phyloP scores from a whole-genome alignment of 2,888 invertebrate genomes.

The Lepidochrysops patricia region DNA sequence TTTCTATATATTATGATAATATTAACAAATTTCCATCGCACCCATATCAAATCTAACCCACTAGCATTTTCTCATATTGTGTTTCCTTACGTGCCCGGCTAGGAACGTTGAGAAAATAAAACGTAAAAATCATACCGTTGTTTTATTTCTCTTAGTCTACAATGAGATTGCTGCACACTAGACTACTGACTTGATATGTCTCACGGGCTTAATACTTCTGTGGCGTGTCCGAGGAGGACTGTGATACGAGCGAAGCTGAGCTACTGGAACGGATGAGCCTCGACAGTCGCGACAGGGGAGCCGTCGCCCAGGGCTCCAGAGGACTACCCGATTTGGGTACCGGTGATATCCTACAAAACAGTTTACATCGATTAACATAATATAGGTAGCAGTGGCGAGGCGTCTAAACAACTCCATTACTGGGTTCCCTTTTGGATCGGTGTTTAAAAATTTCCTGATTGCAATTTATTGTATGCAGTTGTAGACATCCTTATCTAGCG shows the following conservation, averaged over 20 bases:
- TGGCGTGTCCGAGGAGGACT: conserved; percentile 33
- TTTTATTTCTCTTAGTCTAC: conserved; percentile 30
- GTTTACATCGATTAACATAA: not conserved
- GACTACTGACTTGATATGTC: not conserved
- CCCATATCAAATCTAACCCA: not conserved
- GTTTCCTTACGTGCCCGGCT: not conserved
- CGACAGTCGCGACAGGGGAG: conserved; percentile 52
- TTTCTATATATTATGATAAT: not conserved
- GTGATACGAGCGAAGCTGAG: conserved; percentile 45
- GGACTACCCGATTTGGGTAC: conserved; percentile 47
- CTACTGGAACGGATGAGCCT: conserved; percentile 49
- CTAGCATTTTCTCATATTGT: not conserved
- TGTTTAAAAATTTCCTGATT: no score
- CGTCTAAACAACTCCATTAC: no score
- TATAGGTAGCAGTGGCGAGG: no score
- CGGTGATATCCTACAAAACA: conserved; percentile 46
- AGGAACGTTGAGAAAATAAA: conserved; percentile 27
- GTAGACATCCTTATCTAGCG: no score
- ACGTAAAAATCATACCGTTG: conserved; percentile 28
- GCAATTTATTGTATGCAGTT: no score
- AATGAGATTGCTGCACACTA: conserved; percentile 14
- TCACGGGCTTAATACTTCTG: conserved; percentile 17
- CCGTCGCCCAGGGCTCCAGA: conserved; percentile 63
- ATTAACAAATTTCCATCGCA: not conserved
- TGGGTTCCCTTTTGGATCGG: no score